Base-by-base conservation (phyloP, 2,888 invertebrate genomes). In the Lithophane leautieri region DNA sequence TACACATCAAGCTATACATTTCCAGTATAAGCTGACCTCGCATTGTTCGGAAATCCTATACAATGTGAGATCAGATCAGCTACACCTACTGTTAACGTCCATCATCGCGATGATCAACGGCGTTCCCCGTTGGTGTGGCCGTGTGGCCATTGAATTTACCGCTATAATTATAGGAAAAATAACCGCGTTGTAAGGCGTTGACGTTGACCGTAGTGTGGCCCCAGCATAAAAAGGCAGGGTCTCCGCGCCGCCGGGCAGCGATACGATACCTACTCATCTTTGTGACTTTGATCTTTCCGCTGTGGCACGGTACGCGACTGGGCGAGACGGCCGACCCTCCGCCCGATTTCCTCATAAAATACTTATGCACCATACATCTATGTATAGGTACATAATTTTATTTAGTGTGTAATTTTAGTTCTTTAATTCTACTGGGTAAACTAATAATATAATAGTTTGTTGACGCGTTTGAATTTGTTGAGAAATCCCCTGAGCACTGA, bases 201-300 rank as follows among this genome's bases (percentile, higher is more conserved):
- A n/a, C n/a, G n/a, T n/a, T n/a, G n/a, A n/a, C n/a, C n/a, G n/a
- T n/a, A n/a, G n/a, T n/a, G n/a, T n/a, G n/a, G n/a, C n/a, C n/a
- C n/a, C n/a, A n/a, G n/a, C n/a, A n/a, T n/a, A n/a, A 54, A 67
- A 52, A 67, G 67, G 67, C n/a, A 54, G 28, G 22, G 54, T 52
- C 67, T 67, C 54, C 54, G 66, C 89, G 66, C 89, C 89, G 73
- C 90, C 72, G 84, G 89, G 87, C 90, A 88, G 90, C 91, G 91
- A 91, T 91, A 92, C 91, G 95, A 95, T 95, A 94, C 34, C 34
- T 34, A 34, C 91, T 93, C 93, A 95, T 95, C 95, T 94, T 87
- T 85, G 83, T 73, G 73, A 81, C 93, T 95, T 95, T 95, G 94
- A 95, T 93, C 91, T 94, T 85, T 86, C 95, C 94, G 94, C 91